Conservation (phyloP, 2,888 invertebrate genomes). For the Phortica okadai region DNA sequence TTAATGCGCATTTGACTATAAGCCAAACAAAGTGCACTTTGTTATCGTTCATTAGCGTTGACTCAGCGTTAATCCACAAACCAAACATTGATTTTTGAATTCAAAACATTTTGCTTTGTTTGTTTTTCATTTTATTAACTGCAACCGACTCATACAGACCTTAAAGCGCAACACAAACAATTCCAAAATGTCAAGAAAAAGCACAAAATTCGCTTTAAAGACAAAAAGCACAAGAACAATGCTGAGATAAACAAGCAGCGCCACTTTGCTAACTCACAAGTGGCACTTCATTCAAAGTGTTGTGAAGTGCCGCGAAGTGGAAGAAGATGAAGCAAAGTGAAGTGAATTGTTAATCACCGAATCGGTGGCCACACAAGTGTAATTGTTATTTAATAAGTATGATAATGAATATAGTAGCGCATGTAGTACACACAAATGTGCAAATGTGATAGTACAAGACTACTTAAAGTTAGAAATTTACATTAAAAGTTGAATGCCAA, state of each 20-base stretch:
- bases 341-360: background rate
- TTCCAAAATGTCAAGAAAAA: too few relatives aligned
- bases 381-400: constrained; percentile 65
- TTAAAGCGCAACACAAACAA: background rate
- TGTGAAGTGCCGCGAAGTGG: background rate
- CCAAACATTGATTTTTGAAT: constrained; percentile 60
- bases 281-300: background rate
- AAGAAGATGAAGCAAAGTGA: background rate
- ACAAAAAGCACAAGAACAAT: background rate
- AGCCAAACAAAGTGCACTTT: background rate
- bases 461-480: constrained; percentile 28
- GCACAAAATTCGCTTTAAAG: too few relatives aligned
- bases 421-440: constrained; percentile 2
- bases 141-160: background rate
- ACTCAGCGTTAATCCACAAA: background rate
- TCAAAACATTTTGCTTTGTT: constrained; percentile 65
- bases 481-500: constrained; percentile 39
- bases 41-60: constrained; percentile 1
- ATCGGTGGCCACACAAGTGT: constrained; percentile 53
- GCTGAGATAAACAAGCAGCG: constrained; percentile 1
- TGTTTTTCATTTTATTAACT: constrained; percentile 66
- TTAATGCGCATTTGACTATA: too few relatives aligned
- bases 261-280: background rate
- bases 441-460: background rate
- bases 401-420: too few relatives aligned